Evolutionary conservation across 2,888 invertebrate species (phyloP).

Genomic region (Hyalella azteca): DNA sequence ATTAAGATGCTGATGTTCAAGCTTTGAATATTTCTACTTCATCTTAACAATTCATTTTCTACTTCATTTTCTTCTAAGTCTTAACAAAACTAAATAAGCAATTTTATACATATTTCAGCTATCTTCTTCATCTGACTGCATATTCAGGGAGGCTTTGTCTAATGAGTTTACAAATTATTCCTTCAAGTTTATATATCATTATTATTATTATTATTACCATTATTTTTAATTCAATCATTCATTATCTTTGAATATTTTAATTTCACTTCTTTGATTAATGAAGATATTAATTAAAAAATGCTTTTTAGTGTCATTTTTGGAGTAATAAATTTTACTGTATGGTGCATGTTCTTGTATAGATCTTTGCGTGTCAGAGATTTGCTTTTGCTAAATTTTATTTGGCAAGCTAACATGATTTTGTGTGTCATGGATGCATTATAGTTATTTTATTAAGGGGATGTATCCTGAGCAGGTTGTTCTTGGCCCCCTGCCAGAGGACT

Average conservation of each 20-base stretch:
- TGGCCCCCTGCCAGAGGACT: constrained; percentile 54
- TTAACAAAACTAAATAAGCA: background rate
- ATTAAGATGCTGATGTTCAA: background rate
- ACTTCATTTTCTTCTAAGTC: background rate
- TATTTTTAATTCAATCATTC: no score
- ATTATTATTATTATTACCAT: no score
- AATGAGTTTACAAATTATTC: no score
- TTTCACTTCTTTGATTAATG: background rate
- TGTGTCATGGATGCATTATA: no score
- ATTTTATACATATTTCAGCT: background rate
- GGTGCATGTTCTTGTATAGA: background rate
- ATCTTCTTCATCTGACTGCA: background rate
- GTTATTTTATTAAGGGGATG: background rate
- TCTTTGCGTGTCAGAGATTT: background rate
- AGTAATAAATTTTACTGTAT: background rate
- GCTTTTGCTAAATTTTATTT: background rate
- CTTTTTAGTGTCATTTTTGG: background rate
- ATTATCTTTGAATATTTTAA: no score
- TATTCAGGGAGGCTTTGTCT: background rate
- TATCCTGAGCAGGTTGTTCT: constrained; percentile 47
- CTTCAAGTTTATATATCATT: no score
- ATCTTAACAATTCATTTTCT: background rate
- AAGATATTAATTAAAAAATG: background rate
- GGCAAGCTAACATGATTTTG: no score
- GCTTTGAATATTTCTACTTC: background rate